Percentiles rank a stretch among this genome's conserved stretches.
Conservation (phyloP, 2,888 invertebrate genomes). For the Helobdella robusta region DNA sequence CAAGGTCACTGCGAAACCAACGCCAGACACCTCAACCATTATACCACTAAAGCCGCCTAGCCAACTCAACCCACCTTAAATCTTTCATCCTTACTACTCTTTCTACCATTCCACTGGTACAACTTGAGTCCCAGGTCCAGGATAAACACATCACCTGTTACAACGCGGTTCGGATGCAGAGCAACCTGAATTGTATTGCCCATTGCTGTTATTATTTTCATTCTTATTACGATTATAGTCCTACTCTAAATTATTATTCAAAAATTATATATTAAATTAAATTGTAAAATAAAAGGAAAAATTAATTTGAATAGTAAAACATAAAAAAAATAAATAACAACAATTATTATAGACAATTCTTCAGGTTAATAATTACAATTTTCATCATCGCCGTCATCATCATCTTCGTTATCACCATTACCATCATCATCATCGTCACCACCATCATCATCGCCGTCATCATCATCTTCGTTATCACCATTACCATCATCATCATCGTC, state of each 20-base stretch:
- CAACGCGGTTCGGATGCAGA: conserved; percentile 16
- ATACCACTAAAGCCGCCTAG: neutral
- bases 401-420: conserved; percentile 2
- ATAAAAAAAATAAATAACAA: too few relatives aligned
- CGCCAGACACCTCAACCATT: too few relatives aligned
- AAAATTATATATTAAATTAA: too few relatives aligned
- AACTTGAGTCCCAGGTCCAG: conserved; percentile 35
- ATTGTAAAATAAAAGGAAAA: too few relatives aligned
- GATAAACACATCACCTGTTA: conserved; percentile 22
- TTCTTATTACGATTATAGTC: too few relatives aligned
- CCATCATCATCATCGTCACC: conserved; percentile 1
- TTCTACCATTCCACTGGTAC: conserved; percentile 46
- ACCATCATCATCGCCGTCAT: conserved; percentile 4
- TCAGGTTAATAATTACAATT: too few relatives aligned
- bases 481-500: neutral
- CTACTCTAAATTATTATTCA: neutral
- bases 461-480: conserved; percentile 1
- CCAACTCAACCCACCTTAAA: conserved; percentile 36
- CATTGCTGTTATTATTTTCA: too few relatives aligned
- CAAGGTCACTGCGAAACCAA: too few relatives aligned
- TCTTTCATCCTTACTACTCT: conserved; percentile 44
- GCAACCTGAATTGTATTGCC: conserved; percentile 14
- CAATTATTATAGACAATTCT: too few relatives aligned
- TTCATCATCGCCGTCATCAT: too few relatives aligned
- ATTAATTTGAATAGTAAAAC: too few relatives aligned